Evolutionary conservation across 2,113 vertebrate species (phyloP).

Genomic region (Henicopernis longicauda): DNA sequence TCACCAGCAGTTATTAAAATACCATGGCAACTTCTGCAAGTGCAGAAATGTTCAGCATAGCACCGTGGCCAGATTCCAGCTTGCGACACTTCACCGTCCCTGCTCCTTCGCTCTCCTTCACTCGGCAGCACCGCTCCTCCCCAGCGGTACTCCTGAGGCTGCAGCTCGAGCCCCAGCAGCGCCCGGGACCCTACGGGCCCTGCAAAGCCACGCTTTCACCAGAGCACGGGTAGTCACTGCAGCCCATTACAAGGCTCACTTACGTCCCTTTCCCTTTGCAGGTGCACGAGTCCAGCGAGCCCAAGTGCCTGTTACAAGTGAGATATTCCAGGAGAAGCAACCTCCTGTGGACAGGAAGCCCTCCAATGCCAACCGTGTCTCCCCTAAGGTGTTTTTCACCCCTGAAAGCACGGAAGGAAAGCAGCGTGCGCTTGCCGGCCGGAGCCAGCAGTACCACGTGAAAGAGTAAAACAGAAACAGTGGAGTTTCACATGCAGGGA

Average conservation of each 20-base stretch:
- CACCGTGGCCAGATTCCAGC: neutral
- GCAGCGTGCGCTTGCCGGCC: neutral
- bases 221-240: too few species aligned
- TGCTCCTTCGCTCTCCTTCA: fast-evolving
- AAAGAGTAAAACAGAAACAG: neutral
- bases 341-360: neutral
- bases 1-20: neutral
- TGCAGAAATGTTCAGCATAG: neutral
- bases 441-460: too few species aligned
- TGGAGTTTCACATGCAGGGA: neutral
- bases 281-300: neutral
- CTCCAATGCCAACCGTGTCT: neutral
- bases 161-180: neutral
- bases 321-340: neutral
- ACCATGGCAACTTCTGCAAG: constrained; percentile 24
- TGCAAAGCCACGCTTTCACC: neutral
- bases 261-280: neutral
- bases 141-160: neutral
- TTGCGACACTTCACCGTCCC: fast-evolving
- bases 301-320: fast-evolving
- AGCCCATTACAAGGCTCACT: neutral
- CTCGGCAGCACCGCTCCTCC: neutral
- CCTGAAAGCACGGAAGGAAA: neutral
- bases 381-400: neutral
- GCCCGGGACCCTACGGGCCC: fast-evolving